Percentiles rank a stretch among this genome's conserved stretches.
These are phyloP conservation scores for Onychomys arenicola DNA, from an alignment of 2,797 vertebrate genomes.

Conservation along the genomic window DNA sequence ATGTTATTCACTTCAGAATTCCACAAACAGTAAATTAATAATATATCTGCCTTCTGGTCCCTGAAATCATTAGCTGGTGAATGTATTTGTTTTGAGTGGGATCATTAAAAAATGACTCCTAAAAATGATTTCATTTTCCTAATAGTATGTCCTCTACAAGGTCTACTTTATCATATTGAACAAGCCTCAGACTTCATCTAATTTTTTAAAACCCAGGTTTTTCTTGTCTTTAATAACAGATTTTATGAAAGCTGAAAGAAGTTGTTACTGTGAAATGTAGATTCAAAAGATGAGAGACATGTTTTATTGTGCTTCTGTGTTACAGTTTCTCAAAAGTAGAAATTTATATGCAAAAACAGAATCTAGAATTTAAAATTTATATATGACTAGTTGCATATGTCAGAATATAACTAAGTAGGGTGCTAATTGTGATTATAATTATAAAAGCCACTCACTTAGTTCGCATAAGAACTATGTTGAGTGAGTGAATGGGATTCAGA, in stretches of 20 bases:
- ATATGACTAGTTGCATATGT: neutral
- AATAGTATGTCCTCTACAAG: neutral
- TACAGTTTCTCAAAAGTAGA: neutral
- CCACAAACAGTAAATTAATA: neutral
- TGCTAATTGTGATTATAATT: neutral
- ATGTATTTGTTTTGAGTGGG: constrained; percentile 20
- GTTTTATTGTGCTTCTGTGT: neutral
- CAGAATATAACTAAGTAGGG: constrained; percentile 10
- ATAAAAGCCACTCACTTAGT: constrained; percentile 56
- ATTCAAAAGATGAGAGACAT: constrained; percentile 16
- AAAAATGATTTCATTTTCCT: neutral
- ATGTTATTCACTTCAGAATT: neutral
- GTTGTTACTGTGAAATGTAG: neutral
- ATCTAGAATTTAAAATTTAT: constrained; percentile 37
- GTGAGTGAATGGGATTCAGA: neutral
- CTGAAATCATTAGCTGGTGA: neutral
- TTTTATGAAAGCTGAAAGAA: constrained; percentile 44
- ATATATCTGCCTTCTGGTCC: neutral
- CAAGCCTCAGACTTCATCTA: neutral
- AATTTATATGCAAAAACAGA: neutral
- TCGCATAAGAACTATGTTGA: neutral
- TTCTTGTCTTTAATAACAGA: constrained; percentile 15
- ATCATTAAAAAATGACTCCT: neutral
- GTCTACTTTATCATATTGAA: neutral
- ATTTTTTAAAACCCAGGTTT: constrained; percentile 13